phyloP scores from a whole-genome alignment of 30 jellyfish, hydroid and myxozoan species.

The Rhopilema esculentum region DNA sequence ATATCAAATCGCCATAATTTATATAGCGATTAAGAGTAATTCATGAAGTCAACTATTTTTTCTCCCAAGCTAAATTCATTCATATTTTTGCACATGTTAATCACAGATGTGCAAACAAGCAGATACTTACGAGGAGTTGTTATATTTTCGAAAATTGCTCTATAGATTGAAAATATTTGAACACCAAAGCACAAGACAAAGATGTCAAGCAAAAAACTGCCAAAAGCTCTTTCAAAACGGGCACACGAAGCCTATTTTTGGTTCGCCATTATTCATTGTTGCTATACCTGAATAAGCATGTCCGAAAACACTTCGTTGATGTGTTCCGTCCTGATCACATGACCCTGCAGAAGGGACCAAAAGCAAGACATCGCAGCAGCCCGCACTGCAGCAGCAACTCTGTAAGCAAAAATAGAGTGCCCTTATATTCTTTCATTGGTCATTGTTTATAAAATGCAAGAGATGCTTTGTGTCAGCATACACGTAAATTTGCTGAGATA shows the following conservation, averaged over 20 bases:
- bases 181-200: too few species aligned
- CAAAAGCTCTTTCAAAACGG: too few species aligned
- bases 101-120: too few species aligned
- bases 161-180: too few species aligned
- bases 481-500: neutral
- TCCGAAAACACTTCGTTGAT: constrained; percentile 73
- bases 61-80: too few species aligned
- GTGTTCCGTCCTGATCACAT: constrained; percentile 50
- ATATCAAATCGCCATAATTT: neutral
- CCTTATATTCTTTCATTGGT: neutral
- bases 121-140: too few species aligned
- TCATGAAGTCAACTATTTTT: too few species aligned
- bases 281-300: constrained; percentile 78
- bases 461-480: neutral
- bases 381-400: constrained; percentile 96
- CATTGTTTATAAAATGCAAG: neutral
- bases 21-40: too few species aligned
- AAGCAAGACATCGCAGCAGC: constrained; percentile 90
- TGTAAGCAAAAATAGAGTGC: neutral
- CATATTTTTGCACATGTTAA: too few species aligned
- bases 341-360: constrained; percentile 87
- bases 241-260: neutral
- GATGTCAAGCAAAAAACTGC: too few species aligned
- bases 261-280: neutral
- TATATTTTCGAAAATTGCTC: too few species aligned